Evolutionary conservation across 1,140 invertebrate species (phyloP), one percentile per base, ranked within the genome.

Genomic region (Delia radicum): DNA sequence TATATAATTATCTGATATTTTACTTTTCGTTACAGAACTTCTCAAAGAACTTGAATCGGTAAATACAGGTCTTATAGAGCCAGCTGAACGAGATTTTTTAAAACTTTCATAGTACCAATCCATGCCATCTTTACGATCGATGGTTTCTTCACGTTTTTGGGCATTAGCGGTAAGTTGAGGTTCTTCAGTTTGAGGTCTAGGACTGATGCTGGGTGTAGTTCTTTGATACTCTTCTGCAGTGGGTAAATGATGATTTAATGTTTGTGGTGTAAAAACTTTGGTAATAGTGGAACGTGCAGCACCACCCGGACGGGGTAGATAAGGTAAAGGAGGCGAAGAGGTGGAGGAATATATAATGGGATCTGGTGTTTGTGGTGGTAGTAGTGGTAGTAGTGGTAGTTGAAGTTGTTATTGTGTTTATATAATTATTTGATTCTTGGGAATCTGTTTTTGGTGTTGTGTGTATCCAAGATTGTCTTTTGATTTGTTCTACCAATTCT

Each of bases 81-180:
- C 73, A 7, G 48, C 3, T 80, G 83, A 13, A 80, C 82, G 0
- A 76, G 80, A 42, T 81, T 90, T 90, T 79, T 93, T 92, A 77
- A 93, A 93, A 81, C 92, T 92, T 29, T 90, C 89, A 78, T 91
- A 93, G 77, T 93, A 93, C 92, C 92, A 93, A 79, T 91, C 91
- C 78, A 89, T 88, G 21, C 90, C 87, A 78, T 88, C 90, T 82
- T 69, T 83, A 13, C 80, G 79, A 65, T 80, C 78, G 0, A 76
- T 71, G 6, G 26, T 0, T 15, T 65, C 74, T 28, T 74, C 75
- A 24, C 79, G 77, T 62, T 85, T 82, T n/a, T 82, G 81, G 26
- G 79, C 79, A 75, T 81, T 75, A 18, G 79, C 74, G 26, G 75
- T 77, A 26, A 80, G 48, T 31, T 79, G 73, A 27, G 78, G 80